These are phyloP conservation scores for Macaria notata DNA, from an alignment of 2,888 invertebrate species.

Conservation along the genomic window DNA sequence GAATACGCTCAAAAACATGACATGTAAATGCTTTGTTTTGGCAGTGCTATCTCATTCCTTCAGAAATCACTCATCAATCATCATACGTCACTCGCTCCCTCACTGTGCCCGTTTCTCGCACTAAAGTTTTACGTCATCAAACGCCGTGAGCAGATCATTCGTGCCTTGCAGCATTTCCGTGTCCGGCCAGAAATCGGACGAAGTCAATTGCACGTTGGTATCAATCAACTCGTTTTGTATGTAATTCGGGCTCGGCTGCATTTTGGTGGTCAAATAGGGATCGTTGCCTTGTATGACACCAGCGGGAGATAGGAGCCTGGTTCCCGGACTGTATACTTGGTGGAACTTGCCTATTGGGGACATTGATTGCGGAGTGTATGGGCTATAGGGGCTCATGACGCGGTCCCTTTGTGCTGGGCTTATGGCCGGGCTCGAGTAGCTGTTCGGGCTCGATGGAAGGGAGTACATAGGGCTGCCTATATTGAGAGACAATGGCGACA, in stretches of 20 bases:
- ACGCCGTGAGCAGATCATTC: slow-evolving; percentile 64
- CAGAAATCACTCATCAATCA: slow-evolving; percentile 53
- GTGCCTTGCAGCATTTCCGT: slow-evolving; percentile 64
- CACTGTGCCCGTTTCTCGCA: slow-evolving; percentile 38
- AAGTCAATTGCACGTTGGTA: slow-evolving; percentile 48
- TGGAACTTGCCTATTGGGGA: slow-evolving; percentile 63
- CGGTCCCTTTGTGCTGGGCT: slow-evolving; percentile 65
- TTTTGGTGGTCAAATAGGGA: slow-evolving; percentile 67
- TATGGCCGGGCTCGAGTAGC: slow-evolving; percentile 60
- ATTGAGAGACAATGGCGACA: slow-evolving; percentile 67
- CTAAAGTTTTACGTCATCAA: slow-evolving; percentile 68
- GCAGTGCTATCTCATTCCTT: slow-evolving; percentile 34
- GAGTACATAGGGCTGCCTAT: slow-evolving; percentile 66
- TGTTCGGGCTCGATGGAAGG: slow-evolving; percentile 64
- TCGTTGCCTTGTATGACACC: slow-evolving; percentile 62
- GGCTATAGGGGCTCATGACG: slow-evolving; percentile 67
- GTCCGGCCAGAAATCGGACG: slow-evolving; percentile 67
- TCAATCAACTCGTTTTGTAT: slow-evolving; percentile 61
- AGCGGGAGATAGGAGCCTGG: slow-evolving; percentile 55
- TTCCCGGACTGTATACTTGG: slow-evolving; percentile 59
- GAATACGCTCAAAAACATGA: slow-evolving; percentile 26
- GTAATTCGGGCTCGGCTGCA: slow-evolving; percentile 67
- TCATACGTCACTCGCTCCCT: neutral
- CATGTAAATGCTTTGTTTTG: slow-evolving; percentile 33
- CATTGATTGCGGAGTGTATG: slow-evolving; percentile 67